A percentile compares a stretch with the other conserved stretches of the same genome.
These are phyloP conservation scores for Brachionus koreanus DNA, from an alignment of 1,140 invertebrate species.

Conservation along the genomic window DNA sequence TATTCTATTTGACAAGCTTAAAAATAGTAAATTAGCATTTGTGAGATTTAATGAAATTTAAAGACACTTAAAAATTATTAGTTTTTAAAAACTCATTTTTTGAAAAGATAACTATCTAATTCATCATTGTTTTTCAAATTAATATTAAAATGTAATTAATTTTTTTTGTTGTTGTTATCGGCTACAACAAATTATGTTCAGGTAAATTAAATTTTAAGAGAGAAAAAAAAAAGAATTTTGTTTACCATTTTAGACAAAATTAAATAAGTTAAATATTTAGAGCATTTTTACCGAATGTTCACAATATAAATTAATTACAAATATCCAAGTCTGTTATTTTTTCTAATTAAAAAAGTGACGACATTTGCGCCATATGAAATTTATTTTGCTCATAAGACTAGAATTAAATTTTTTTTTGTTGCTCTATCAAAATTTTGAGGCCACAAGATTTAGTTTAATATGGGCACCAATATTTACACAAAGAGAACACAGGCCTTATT, in stretches of 20 bases:
- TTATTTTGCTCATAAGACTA: neutral
- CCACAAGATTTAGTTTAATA: neutral
- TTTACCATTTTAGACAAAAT: neutral
- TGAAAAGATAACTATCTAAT: neutral
- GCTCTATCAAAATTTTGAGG: neutral
- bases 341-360: neutral
- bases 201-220: neutral
- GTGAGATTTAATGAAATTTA: neutral
- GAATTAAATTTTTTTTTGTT: neutral
- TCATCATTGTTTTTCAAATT: neutral
- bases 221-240: neutral
- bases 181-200: neutral
- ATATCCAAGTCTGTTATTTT: neutral
- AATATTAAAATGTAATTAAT: neutral
- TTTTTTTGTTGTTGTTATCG: neutral
- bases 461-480: constrained; percentile 5
- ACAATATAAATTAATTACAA: neutral
- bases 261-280: neutral
- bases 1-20: neutral
- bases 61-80: neutral
- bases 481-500: neutral
- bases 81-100: neutral
- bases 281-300: neutral
- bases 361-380: neutral
- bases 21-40: neutral